phyloP scores from a whole-genome alignment of 1,140 invertebrate species.

The Drosophila parabipectinata region DNA sequence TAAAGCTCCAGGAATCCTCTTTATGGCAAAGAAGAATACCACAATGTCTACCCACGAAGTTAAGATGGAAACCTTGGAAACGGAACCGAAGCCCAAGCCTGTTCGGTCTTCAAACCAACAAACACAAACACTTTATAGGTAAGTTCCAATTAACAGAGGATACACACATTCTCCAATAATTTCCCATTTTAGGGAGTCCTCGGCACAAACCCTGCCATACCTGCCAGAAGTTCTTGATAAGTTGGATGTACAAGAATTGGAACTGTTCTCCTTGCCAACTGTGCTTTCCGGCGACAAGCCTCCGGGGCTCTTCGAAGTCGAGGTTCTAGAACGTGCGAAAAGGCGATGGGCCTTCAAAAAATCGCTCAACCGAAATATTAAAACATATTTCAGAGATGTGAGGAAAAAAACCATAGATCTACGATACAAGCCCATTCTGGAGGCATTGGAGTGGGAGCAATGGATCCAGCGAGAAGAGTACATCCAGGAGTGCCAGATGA shows the following conservation, averaged over 20 bases:
- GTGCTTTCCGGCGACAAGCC: conserved; percentile 51
- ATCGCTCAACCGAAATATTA: conserved; percentile 56
- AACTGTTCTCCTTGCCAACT: conserved; percentile 64
- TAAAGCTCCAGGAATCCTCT: conserved; percentile 42
- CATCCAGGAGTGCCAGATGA: conserved; percentile 86
- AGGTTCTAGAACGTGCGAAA: conserved; percentile 73
- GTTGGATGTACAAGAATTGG: conserved; percentile 26
- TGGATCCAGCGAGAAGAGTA: conserved; percentile 84
- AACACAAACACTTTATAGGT: conserved; percentile 77
- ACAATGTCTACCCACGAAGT: conserved; percentile 33
- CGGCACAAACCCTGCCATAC: conserved; percentile 90
- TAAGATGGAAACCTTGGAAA: conserved; percentile 41
- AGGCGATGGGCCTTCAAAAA: conserved; percentile 72
- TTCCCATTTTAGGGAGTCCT: conserved; percentile 85
- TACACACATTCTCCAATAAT: neutral
- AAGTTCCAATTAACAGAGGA: neutral
- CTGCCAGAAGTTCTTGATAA: conserved; percentile 84
- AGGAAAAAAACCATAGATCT: conserved; percentile 33
- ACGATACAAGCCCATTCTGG: conserved; percentile 48
- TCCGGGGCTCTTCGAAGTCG: conserved; percentile 70
- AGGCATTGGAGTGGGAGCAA: conserved; percentile 82
- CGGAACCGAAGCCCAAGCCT: conserved; percentile 47
- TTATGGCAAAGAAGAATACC: neutral
- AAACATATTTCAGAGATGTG: conserved; percentile 17
- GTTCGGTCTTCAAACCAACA: conserved; percentile 56